phyloP scores from a whole-genome alignment of 2,888 invertebrate genomes.

The Cerastis leucographa region DNA sequence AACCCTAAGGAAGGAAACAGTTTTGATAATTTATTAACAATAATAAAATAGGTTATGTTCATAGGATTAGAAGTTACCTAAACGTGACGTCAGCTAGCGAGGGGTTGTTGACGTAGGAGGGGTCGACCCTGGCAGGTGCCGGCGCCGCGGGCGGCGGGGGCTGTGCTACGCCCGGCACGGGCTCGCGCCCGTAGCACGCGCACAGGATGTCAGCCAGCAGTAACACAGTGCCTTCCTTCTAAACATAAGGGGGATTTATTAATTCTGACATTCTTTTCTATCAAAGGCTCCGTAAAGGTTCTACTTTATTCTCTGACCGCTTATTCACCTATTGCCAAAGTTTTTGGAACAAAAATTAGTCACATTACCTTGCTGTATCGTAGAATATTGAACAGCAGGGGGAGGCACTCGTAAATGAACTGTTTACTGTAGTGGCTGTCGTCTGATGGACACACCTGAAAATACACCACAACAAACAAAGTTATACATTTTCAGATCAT shows the following conservation, averaged over 20 bases:
- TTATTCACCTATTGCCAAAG: background rate
- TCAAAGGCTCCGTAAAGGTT: background rate
- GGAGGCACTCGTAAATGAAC: slow-evolving; percentile 97
- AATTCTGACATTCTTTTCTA: background rate
- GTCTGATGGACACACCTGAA: slow-evolving; percentile 95
- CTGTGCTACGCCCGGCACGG: slow-evolving; percentile 91
- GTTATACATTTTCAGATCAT: background rate
- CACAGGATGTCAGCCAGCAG: slow-evolving; percentile 97
- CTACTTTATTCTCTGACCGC: background rate
- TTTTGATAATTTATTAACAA: background rate
- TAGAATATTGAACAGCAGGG: slow-evolving; percentile 96
- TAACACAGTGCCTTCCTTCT: slow-evolving; percentile 97
- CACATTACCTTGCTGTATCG: slow-evolving; percentile 95
- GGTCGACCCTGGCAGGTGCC: slow-evolving; percentile 95
- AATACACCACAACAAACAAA: slow-evolving; percentile 25
- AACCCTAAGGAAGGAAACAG: slow-evolving; percentile 89
- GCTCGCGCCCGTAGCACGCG: slow-evolving; percentile 96
- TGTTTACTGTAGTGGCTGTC: slow-evolving; percentile 94
- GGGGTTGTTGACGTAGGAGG: slow-evolving; percentile 98
- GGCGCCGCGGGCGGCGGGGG: slow-evolving; percentile 91
- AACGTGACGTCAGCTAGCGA: slow-evolving; percentile 98
- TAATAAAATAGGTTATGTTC: background rate
- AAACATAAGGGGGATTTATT: slow-evolving; percentile 67
- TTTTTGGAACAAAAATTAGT: background rate
- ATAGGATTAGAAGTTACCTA: slow-evolving; percentile 79